These are phyloP conservation scores for Tragelaphus buxtoni DNA, from an alignment of 2,113 vertebrate species.

Conservation along the genomic window DNA sequence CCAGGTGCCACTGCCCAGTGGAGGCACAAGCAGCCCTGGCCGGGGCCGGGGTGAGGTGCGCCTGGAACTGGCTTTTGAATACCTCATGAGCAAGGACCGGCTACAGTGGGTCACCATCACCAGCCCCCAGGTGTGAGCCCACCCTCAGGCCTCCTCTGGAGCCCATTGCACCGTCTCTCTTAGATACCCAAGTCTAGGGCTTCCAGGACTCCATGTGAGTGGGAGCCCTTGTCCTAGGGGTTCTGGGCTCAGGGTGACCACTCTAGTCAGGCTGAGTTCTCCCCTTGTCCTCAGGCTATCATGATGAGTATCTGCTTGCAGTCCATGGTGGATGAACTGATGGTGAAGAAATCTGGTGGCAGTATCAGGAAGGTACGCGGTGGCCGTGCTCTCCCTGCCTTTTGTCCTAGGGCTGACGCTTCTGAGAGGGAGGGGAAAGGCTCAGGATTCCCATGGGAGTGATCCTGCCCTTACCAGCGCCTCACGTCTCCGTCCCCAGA, in stretches of 20 bases:
- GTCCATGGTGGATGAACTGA: constrained; percentile 98
- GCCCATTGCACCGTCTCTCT: background rate
- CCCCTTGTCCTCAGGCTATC: constrained; percentile 87
- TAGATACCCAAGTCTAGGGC: constrained; percentile 9
- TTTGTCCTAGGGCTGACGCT: background rate
- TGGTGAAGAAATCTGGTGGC: constrained; percentile 99
- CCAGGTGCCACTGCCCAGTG: constrained; percentile 89
- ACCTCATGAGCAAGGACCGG: constrained; percentile 98
- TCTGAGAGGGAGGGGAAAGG: background rate
- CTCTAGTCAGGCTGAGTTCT: constrained; percentile 3
- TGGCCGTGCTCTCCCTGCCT: background rate
- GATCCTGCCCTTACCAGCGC: background rate
- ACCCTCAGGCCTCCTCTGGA: constrained; percentile 11
- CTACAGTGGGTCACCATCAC: constrained; percentile 99
- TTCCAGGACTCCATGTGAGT: constrained; percentile 34
- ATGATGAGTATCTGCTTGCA: constrained; percentile 99
- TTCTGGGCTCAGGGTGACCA: background rate
- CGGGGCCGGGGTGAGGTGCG: constrained; percentile 92
- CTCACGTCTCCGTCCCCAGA: constrained; percentile 76
- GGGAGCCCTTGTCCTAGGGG: constrained; percentile 2
- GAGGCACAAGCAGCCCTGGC: constrained; percentile 86
- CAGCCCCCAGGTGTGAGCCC: constrained; percentile 91
- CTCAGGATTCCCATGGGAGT: background rate
- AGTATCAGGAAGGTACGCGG: constrained; percentile 94
- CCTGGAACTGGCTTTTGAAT: constrained; percentile 97